Evolutionary conservation across 2,797 vertebrate genomes (phyloP), one percentile per base, ranked within the genome.

Genomic region (Kryptolebias ocellatus): DNA sequence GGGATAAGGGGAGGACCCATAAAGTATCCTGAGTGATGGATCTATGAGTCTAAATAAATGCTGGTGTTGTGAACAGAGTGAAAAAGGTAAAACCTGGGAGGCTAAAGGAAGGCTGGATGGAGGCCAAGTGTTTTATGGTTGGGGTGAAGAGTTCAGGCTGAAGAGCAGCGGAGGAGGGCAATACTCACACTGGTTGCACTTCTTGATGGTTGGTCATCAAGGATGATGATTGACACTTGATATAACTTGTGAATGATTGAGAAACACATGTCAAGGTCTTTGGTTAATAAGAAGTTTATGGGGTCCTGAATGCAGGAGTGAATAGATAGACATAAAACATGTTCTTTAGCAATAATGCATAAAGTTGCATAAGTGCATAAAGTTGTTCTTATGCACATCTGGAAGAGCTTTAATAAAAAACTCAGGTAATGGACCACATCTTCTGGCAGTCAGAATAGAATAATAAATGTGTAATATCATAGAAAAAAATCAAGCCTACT

Each of bases 101-200:
- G 81, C 72, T 77, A 80, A 79, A 75, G 70, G 70, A 79, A 80
- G 70, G 53, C 76, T 90, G 89, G 91, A 90, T 42, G 50, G 69
- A 79, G 81, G 86, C 89, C 90, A 92, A 90, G 56, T 72, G 74
- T 80, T 79, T 85, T 85, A 84, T 79, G 71, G 83, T 49, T 16
- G 76, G 78, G 90, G 88, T 90, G 86, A 92, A 80, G 74, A 92
- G 91, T 92, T 92, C 85, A 90, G n/a, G 29, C 58, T 51, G 69
- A 77, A 86, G 76, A 60, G 76, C 74, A 72, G 73, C 62, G 50
- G 79, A 83, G 46, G 72, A 68, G 77, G 57, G n/a, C 1, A 34
- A 60, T 64, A 73, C 81, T 75, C 67, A 28, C 59, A 63, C 52
- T n/a, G 80, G 60, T 70, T 62, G 56, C 73, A 74, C 59, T 64